A percentile compares a stretch with the other conserved stretches of the same genome.
These are phyloP conservation scores for Eilema griseolum DNA, from an alignment of 2,888 invertebrate species.

Conservation along the genomic window DNA sequence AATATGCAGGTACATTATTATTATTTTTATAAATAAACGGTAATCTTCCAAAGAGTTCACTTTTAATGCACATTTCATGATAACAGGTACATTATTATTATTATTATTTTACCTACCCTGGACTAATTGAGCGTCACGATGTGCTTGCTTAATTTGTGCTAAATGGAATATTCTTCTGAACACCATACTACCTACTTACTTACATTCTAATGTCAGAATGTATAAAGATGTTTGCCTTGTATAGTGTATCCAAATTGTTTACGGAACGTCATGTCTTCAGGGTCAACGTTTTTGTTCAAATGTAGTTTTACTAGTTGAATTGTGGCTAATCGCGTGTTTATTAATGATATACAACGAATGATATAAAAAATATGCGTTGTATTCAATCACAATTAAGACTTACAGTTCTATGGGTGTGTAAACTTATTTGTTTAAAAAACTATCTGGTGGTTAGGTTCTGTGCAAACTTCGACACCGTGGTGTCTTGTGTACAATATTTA, in stretches of 20 bases:
- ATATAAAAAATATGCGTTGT: neutral
- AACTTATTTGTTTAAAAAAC: neutral
- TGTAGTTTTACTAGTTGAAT: constrained; percentile 13
- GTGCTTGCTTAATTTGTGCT: no score
- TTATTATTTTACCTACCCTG: no score
- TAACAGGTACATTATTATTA: no score
- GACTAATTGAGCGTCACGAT: no score
- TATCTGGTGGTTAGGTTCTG: neutral
- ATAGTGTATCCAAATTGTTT: constrained; percentile 32
- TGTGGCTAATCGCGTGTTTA: neutral
- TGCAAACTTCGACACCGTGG: neutral
- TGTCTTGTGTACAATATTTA: no score
- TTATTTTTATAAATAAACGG: no score
- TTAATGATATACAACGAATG: constrained; percentile 1
- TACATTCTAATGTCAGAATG: constrained; percentile 9
- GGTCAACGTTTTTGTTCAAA: constrained; percentile 29
- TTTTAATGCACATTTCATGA: no score
- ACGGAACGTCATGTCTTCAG: constrained; percentile 33
- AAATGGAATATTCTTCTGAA: no score
- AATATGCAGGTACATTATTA: no score
- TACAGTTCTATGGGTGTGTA: neutral
- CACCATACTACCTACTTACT: no score
- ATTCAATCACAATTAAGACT: neutral
- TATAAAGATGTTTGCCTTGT: constrained; percentile 12
- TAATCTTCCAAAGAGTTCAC: no score